These are phyloP conservation scores for Ceyx melanurus DNA, from an alignment of 2,113 vertebrate genomes.

Conservation along the genomic window DNA sequence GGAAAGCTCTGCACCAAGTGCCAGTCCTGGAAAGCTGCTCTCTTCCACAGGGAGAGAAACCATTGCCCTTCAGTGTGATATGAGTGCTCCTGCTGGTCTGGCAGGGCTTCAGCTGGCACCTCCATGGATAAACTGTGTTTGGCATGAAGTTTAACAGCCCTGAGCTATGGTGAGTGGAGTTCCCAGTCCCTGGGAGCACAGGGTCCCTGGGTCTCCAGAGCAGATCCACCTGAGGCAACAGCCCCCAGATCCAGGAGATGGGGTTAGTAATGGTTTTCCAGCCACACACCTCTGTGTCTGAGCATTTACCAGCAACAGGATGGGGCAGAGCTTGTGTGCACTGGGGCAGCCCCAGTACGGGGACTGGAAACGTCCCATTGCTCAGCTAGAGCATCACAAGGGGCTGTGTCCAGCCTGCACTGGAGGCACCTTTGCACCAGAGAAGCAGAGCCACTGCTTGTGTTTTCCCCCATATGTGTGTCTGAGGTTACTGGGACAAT, in stretches of 20 bases:
- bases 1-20: neutral
- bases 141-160: neutral
- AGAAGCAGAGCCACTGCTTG: neutral
- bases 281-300: neutral
- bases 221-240: neutral
- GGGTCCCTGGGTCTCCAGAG: neutral
- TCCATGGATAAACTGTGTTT: neutral
- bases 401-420: neutral
- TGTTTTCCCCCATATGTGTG: neutral
- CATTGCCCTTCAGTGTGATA: neutral
- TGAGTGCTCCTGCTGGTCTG: neutral
- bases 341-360: neutral
- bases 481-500: neutral
- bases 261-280: neutral
- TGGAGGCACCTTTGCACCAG: neutral
- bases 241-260: neutral
- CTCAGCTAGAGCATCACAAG: neutral
- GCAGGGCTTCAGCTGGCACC: neutral
- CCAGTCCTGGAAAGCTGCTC: accelerated
- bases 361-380: neutral
- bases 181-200: neutral
- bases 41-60: neutral
- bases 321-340: neutral
- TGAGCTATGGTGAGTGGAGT: neutral
- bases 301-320: neutral